Evolutionary conservation across 2,888 invertebrate genomes (phyloP).

Genomic region (Cremastinae sp.): DNA sequence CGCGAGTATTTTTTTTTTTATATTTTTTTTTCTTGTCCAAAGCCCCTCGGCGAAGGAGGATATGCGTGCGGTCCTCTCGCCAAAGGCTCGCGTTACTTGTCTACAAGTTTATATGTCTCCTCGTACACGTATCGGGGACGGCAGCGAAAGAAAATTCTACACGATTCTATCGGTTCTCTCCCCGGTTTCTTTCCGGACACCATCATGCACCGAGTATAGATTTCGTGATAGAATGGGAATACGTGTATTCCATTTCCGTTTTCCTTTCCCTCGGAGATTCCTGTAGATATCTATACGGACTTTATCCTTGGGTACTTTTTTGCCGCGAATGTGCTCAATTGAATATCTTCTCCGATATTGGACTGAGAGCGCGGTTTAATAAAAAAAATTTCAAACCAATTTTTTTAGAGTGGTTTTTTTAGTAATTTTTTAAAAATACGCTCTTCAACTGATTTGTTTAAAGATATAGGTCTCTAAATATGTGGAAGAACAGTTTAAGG

Average conservation of each 20-base stretch:
- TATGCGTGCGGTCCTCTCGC: slow-evolving; percentile 52
- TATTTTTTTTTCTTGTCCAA: slow-evolving; percentile 4
- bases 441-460: too few species aligned
- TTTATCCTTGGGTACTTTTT: neutral
- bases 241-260: slow-evolving; percentile 12
- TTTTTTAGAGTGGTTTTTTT: too few species aligned
- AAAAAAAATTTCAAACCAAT: too few species aligned
- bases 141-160: slow-evolving; percentile 6
- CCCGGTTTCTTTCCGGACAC: slow-evolving; percentile 34
- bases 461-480: too few species aligned
- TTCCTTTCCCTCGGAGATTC: neutral
- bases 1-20: slow-evolving; percentile 32
- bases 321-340: too few species aligned
- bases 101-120: slow-evolving; percentile 20
- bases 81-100: slow-evolving; percentile 56
- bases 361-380: too few species aligned
- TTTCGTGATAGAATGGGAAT: slow-evolving; percentile 35
- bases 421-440: too few species aligned
- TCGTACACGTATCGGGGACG: slow-evolving; percentile 11
- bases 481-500: too few species aligned
- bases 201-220: slow-evolving; percentile 38
- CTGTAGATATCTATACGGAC: slow-evolving; percentile 10
- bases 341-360: too few species aligned
- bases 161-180: slow-evolving; percentile 47
- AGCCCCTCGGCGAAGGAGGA: slow-evolving; percentile 26